Conservation (phyloP, 2,888 invertebrate species). For the Pandemis cinnamomeana region DNA sequence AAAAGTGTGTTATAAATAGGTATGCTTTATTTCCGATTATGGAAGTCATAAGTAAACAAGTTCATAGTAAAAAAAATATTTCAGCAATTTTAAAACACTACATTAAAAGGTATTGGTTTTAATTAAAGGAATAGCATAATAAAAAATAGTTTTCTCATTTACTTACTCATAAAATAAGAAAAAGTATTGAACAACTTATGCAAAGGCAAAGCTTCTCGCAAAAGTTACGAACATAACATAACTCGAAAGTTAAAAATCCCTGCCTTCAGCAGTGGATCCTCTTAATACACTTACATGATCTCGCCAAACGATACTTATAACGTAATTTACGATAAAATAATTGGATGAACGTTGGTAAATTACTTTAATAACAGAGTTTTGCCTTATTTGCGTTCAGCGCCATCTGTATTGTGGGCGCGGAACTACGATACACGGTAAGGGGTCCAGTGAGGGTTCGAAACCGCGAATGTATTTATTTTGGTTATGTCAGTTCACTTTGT, state of each 20-base stretch:
- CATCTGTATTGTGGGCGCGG: conserved; percentile 17
- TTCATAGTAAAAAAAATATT: too few relatives aligned
- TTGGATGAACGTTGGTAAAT: conserved; percentile 53
- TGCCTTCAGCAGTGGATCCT: neutral
- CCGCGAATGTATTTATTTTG: neutral
- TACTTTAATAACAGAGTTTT: conserved; percentile 35
- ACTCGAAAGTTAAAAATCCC: neutral
- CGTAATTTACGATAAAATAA: conserved; percentile 61
- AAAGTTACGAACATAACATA: neutral
- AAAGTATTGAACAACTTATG: too few relatives aligned
- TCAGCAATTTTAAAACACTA: too few relatives aligned
- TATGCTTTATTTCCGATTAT: too few relatives aligned
- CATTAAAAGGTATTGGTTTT: too few relatives aligned
- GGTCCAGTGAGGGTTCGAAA: neutral
- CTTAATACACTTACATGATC: conserved; percentile 49
- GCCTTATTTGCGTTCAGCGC: conserved; percentile 20
- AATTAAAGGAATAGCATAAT: too few relatives aligned
- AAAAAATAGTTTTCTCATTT: too few relatives aligned
- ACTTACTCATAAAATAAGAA: too few relatives aligned
- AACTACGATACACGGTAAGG: conserved; percentile 6
- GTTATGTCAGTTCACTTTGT: too few relatives aligned
- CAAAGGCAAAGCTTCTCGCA: too few relatives aligned
- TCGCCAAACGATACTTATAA: conserved; percentile 49
- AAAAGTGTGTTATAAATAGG: too few relatives aligned
- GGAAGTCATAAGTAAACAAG: too few relatives aligned